Conservation (phyloP, 2,113 vertebrate genomes). For the Crypturellus undulatus region DNA sequence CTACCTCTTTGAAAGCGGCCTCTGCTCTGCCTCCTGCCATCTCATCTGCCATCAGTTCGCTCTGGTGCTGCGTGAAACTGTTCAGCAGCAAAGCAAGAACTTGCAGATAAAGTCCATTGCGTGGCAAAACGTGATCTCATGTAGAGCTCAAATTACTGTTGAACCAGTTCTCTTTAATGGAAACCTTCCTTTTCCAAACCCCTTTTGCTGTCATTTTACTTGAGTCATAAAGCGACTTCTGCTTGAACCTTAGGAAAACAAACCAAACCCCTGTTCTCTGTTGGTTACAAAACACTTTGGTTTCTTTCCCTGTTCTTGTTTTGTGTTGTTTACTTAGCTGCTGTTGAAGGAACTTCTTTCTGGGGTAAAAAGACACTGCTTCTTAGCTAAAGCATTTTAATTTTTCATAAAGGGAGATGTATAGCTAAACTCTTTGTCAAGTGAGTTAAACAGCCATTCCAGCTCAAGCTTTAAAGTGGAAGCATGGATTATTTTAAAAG, state of each 20-base stretch:
- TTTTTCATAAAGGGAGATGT: slow-evolving; percentile 46
- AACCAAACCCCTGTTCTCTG: not conserved
- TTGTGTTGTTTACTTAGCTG: not conserved
- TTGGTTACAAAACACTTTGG: slow-evolving; percentile 13
- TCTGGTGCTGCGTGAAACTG: not conserved
- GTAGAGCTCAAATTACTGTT: slow-evolving; percentile 16
- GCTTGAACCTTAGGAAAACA: slow-evolving; percentile 47
- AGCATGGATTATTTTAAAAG: not conserved
- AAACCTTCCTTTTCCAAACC: slow-evolving; percentile 52
- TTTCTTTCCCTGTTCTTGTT: slow-evolving; percentile 27
- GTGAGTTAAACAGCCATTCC: slow-evolving; percentile 22
- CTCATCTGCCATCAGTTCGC: slow-evolving; percentile 17
- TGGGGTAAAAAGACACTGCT: slow-evolving; percentile 46
- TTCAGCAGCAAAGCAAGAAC: not conserved
- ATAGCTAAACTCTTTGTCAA: slow-evolving; percentile 10
- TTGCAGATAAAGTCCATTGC: not conserved
- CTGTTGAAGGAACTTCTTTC: not conserved
- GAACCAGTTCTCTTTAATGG: slow-evolving; percentile 51
- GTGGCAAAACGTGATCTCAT: slow-evolving; percentile 26
- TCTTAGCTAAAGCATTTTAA: not conserved
- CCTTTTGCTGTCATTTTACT: not conserved
- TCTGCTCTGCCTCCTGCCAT: not conserved
- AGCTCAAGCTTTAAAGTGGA: slow-evolving; percentile 5
- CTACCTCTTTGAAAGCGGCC: not conserved
- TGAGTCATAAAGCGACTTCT: slow-evolving; percentile 15